phyloP scores from a whole-genome alignment of 1,140 invertebrate species.

The Calephelis virginiensis region DNA sequence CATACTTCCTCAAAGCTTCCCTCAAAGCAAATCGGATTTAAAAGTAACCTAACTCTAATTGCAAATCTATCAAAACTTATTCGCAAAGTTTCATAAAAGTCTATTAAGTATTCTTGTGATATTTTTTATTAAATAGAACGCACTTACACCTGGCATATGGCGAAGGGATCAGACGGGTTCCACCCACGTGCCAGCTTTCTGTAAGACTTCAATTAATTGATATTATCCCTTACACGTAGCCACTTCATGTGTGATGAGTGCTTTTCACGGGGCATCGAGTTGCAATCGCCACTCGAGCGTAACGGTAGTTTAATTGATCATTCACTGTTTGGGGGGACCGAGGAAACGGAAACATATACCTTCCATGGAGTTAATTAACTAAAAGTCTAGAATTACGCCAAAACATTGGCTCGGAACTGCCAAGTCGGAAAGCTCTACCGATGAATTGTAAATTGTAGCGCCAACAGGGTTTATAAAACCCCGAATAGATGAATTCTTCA shows the following conservation, averaged over 20 bases:
- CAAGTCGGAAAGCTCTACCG: no score
- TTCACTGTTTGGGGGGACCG: not conserved
- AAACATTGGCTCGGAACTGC: no score
- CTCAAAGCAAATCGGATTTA: no score
- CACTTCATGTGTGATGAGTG: conserved; percentile 39
- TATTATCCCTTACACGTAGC: conserved; percentile 52
- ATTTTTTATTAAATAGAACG: not conserved
- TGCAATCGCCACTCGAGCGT: conserved; percentile 29
- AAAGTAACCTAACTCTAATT: no score
- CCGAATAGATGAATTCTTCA: not conserved
- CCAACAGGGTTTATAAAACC: not conserved
- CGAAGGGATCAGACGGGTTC: conserved; percentile 48
- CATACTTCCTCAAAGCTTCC: no score
- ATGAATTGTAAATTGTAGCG: no score
- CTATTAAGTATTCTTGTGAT: no score
- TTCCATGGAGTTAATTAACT: not conserved
- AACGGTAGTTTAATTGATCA: conserved; percentile 7
- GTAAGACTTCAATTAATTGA: conserved; percentile 71
- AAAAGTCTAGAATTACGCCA: no score
- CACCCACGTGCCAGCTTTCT: conserved; percentile 53
- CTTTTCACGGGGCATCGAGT: conserved; percentile 53
- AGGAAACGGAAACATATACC: not conserved
- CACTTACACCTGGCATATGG: conserved; percentile 44
- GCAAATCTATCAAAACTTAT: no score
- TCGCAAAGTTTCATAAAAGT: no score